A percentile compares a stretch with the other conserved stretches of the same genome.
Conservation (phyloP, 2,113 vertebrate genomes). For the Tupaia chinensis region DNA sequence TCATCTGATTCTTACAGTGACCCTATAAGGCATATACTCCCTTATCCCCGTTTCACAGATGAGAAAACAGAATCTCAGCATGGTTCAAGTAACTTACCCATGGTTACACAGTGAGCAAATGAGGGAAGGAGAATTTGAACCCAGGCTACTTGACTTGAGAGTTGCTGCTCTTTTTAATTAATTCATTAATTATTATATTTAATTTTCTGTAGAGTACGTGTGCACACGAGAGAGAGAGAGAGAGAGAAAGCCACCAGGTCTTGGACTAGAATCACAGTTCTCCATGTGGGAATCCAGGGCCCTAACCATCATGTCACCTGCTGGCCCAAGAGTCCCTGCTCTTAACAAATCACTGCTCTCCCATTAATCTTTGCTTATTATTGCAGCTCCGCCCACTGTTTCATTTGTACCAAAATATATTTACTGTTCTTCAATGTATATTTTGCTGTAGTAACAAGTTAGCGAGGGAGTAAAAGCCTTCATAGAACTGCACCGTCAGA, state of each 20-base stretch:
- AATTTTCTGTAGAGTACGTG: too few relatives aligned
- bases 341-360: not conserved
- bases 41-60: not conserved
- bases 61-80: not conserved
- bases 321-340: not conserved
- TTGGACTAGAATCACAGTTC: too few relatives aligned
- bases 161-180: not conserved
- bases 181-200: too few relatives aligned
- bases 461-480: constrained; percentile 32
- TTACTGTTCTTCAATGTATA: not conserved
- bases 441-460: constrained; percentile 53
- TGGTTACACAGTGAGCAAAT: not conserved
- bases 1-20: not conserved
- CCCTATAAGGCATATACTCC: too few relatives aligned
- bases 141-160: not conserved
- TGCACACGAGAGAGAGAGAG: too few relatives aligned
- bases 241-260: too few relatives aligned
- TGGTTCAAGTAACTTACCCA: not conserved
- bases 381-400: not conserved
- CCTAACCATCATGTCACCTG: too few relatives aligned
- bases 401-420: constrained; percentile 19
- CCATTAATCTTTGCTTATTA: not conserved
- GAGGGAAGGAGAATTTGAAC: not conserved
- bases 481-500: not conserved
- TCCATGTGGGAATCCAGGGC: too few relatives aligned